Evolutionary conservation across 2,113 vertebrate genomes (phyloP).

Genomic region (Toxotes jaculatrix): DNA sequence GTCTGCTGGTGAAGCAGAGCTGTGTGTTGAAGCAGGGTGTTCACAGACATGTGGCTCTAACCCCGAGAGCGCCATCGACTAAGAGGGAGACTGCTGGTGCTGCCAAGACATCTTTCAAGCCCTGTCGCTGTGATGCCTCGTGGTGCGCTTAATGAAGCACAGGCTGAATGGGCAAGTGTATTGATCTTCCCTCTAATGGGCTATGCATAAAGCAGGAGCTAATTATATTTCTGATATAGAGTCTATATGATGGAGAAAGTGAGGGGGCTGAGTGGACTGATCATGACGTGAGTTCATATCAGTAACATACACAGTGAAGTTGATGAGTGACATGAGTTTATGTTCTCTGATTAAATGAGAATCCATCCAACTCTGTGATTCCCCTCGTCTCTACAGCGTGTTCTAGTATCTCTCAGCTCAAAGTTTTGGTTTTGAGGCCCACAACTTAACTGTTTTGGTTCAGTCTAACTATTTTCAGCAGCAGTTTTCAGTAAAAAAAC

Average conservation of each 20-base stretch:
- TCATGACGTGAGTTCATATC: background rate
- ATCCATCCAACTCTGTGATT: too few species aligned
- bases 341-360: background rate
- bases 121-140: conserved; percentile 34
- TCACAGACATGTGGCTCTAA: conserved; percentile 34
- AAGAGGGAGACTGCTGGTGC: conserved; percentile 12
- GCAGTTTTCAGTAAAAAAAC: background rate
- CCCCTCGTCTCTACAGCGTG: too few species aligned
- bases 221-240: conserved; percentile 47
- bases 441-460: background rate
- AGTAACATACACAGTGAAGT: background rate
- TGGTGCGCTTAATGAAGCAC: conserved; percentile 64
- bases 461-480: background rate
- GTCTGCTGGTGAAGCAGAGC: conserved; percentile 8
- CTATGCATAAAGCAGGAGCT: conserved; percentile 53
- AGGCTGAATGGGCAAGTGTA: conserved; percentile 59
- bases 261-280: background rate
- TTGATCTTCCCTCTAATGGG: conserved; percentile 58
- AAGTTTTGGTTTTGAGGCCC: background rate
- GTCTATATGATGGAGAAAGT: background rate
- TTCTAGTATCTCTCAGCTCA: too few species aligned
- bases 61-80: background rate
- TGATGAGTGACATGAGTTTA: background rate
- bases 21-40: conserved; percentile 13
- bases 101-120: conserved; percentile 45